Conservation (phyloP, 2,797 vertebrate genomes). For the Myotis pilosus region DNA sequence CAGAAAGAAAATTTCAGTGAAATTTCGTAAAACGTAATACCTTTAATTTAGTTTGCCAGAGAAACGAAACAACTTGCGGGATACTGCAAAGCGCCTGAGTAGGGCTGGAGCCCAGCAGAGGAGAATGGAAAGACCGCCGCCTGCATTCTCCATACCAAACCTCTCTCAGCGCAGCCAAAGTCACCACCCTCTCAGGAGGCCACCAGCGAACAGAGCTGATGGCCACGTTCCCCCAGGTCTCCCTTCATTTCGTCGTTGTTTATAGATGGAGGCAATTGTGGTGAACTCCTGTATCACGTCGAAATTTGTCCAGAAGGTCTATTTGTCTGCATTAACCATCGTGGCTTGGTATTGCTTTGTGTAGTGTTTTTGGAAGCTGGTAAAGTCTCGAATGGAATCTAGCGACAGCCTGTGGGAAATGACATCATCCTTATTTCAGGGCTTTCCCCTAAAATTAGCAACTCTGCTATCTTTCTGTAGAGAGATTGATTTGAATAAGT, state of each 20-base stretch:
- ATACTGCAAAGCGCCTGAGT: not conserved
- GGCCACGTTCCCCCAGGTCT: not conserved
- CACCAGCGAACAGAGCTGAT: not conserved
- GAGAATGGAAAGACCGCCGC: not conserved
- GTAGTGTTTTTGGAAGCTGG: conserved; percentile 3
- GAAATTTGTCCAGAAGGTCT: not conserved
- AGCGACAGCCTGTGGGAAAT: conserved; percentile 52
- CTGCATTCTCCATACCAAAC: not conserved
- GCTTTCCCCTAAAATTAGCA: conserved; percentile 72
- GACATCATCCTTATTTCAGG: conserved; percentile 65
- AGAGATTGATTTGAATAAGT: conserved; percentile 72
- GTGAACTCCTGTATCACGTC: not conserved
- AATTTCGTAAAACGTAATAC: not conserved
- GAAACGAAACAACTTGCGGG: not conserved
- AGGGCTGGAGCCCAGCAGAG: not conserved
- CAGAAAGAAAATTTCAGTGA: not conserved
- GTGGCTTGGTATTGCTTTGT: not conserved
- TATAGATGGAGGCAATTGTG: not conserved
- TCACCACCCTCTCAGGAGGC: not conserved
- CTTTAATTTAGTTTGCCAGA: not conserved
- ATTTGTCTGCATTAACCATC: not conserved
- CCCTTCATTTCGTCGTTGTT: not conserved
- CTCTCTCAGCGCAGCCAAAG: not conserved
- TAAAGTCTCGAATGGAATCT: not conserved
- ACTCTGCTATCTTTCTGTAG: conserved; percentile 69